A percentile compares a stretch with the other conserved stretches of the same genome.
Evolutionary conservation across 2,888 invertebrate genomes (phyloP).

Genomic region (Rotaria macrura): DNA sequence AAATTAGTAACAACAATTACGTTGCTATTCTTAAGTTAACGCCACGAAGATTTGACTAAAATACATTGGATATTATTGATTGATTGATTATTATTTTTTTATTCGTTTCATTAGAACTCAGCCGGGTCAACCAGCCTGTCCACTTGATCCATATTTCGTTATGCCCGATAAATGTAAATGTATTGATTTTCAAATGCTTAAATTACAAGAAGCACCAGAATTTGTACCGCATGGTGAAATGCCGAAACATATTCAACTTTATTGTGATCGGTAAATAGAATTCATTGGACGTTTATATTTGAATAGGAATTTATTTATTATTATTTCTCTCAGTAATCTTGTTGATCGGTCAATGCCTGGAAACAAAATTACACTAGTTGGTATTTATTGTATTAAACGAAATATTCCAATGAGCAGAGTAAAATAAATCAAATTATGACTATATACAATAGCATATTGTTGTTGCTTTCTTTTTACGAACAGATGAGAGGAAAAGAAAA

Average conservation of each 20-base stretch:
- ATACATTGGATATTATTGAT: too few relatives aligned
- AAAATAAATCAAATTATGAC: background rate
- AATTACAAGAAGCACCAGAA: conserved; percentile 88
- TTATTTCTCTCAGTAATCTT: conserved; percentile 51
- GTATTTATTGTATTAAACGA: conserved; percentile 90
- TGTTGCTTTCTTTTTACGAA: background rate
- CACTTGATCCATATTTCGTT: conserved; percentile 91
- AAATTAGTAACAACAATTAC: too few relatives aligned
- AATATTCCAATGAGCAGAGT: conserved; percentile 34
- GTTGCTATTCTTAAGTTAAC: too few relatives aligned
- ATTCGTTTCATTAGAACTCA: conserved; percentile 61
- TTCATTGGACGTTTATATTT: conserved; percentile 46
- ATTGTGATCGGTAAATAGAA: conserved; percentile 63
- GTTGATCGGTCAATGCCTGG: conserved; percentile 93
- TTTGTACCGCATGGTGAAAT: conserved; percentile 90
- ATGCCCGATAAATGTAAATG: conserved; percentile 93
- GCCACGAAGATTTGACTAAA: too few relatives aligned
- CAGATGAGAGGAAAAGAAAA: conserved; percentile 61
- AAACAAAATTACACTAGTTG: conserved; percentile 79
- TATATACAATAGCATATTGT: background rate
- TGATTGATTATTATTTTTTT: conserved; percentile 13
- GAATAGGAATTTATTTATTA: too few relatives aligned
- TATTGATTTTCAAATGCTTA: conserved; percentile 93
- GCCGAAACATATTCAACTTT: conserved; percentile 85
- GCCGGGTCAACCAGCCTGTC: conserved; percentile 80